Percentiles rank a stretch among this genome's conserved stretches.
Conservation (phyloP, 2,888 invertebrate genomes). For the Didymodactylos carnosus region DNA sequence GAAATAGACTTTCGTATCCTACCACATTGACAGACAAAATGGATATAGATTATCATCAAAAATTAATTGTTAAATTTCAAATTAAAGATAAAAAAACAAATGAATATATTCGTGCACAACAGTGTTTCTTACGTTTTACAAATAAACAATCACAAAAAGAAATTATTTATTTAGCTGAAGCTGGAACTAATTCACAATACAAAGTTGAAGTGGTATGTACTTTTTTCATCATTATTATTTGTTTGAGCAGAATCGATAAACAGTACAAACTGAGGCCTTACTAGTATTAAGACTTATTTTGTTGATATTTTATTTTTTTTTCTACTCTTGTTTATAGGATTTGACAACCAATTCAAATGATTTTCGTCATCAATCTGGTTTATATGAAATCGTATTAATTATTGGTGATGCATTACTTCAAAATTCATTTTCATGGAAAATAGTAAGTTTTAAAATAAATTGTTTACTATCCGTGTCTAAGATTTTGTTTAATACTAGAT, state of each 20-base stretch:
- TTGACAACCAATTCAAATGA: constrained; percentile 58
- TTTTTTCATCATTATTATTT: too few species aligned
- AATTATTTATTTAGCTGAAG: constrained; percentile 77
- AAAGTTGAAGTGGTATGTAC: constrained; percentile 5
- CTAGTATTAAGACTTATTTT: background rate
- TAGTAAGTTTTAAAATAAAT: too few species aligned
- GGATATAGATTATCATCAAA: constrained; percentile 71
- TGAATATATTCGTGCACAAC: constrained; percentile 46
- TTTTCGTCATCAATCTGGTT: constrained; percentile 53
- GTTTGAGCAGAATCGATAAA: too few species aligned
- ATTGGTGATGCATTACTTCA: constrained; percentile 74
- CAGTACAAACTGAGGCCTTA: too few species aligned
- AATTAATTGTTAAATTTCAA: constrained; percentile 58
- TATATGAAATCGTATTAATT: constrained; percentile 59
- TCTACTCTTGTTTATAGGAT: too few species aligned
- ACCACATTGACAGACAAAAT: constrained; percentile 48
- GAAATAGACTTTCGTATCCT: constrained; percentile 52
- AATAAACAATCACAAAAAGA: constrained; percentile 50
- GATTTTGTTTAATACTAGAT: too few species aligned
- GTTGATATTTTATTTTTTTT: constrained; percentile 34
- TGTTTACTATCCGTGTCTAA: too few species aligned
- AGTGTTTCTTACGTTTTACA: constrained; percentile 31
- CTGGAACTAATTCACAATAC: constrained; percentile 27
- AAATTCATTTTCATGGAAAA: constrained; percentile 66
- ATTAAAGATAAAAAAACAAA: constrained; percentile 50